Base-by-base conservation (phyloP, 2,888 invertebrate genomes). In the Melipona beecheii region DNA sequence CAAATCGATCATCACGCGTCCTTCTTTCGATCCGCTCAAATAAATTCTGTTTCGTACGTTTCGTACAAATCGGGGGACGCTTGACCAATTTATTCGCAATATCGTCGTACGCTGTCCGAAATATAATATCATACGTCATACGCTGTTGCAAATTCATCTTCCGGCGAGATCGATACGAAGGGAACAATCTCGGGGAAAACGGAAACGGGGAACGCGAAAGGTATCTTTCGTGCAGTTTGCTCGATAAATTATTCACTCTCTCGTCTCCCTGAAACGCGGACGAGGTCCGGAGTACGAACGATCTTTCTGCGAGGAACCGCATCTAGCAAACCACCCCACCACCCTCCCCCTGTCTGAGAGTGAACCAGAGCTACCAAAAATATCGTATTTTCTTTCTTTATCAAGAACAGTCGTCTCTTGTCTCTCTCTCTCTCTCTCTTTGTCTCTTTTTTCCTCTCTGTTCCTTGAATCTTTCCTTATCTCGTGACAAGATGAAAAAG, bases 251-350 rank as follows among this genome's bases (percentile, higher is more conserved):
- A 21, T 24, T 27, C 43, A 24, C 2, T 21, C 60, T 74, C 27
- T 27, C 66, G 60, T 64, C 24, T 49, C n/a, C 72, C n/a, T 36
- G 49, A 43, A 60, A 73, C 69, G 19, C 27, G 84, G 79, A 73
- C 79, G 68, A 75, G 11, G 21, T 21, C 66, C 21, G 31, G 17
- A 54, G 27, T 15, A 49, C 56, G 31, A 65, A 52, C n/a, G 2
- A 27, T 69, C 27, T 70, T 78, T 68, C 58, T 24, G 43, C 0
- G 13, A 56, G 21, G 43, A 68, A 75, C 24, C n/a, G 31, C 36
- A 75, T 72, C 24, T 56, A 56, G 21, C 62, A 36, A 58, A n/a
- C n/a, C 43, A 43, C 17, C 17, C 24, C 24, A n/a, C 27, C 21
- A 19, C 21, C 72, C 27, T 1, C n/a, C 21, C 60, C 60, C 60